These are phyloP conservation scores for Pollicipes pollicipes DNA, from an alignment of 1,140 invertebrate genomes.

Conservation along the genomic window DNA sequence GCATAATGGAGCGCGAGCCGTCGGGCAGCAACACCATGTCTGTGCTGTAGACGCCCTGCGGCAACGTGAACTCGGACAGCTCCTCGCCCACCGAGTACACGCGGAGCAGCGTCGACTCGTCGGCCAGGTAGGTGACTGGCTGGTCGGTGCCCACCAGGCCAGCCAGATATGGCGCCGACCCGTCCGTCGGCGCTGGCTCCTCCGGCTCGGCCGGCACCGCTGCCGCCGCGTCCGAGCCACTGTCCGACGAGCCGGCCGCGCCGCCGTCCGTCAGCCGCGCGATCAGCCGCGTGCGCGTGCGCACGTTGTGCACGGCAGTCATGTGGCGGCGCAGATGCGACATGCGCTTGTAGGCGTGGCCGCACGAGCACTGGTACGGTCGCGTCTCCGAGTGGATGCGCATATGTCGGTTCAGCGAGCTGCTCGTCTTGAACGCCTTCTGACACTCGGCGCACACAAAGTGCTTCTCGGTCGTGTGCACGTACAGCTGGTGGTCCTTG, in stretches of 20 bases:
- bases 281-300: neutral
- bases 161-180: neutral
- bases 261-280: neutral
- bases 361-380: slow-evolving; percentile 24
- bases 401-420: slow-evolving; percentile 23
- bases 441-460: slow-evolving; percentile 24
- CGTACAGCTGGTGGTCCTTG: slow-evolving; percentile 26
- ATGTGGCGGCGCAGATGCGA: slow-evolving; percentile 28
- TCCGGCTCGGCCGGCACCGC: neutral
- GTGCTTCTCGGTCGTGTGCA: slow-evolving; percentile 24
- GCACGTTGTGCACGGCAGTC: slow-evolving; percentile 21
- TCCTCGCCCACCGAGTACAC: neutral
- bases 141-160: neutral
- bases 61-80: neutral
- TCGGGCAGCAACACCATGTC: neutral
- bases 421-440: slow-evolving; percentile 24
- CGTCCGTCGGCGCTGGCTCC: too few relatives aligned
- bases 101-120: neutral
- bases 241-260: neutral
- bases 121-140: neutral
- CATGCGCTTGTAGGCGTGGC: slow-evolving; percentile 23
- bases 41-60: neutral
- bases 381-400: slow-evolving; percentile 22
- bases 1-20: neutral
- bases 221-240: neutral